Evolutionary conservation across 2,797 vertebrate species (phyloP).

Genomic region (Sphenodon punctatus): DNA sequence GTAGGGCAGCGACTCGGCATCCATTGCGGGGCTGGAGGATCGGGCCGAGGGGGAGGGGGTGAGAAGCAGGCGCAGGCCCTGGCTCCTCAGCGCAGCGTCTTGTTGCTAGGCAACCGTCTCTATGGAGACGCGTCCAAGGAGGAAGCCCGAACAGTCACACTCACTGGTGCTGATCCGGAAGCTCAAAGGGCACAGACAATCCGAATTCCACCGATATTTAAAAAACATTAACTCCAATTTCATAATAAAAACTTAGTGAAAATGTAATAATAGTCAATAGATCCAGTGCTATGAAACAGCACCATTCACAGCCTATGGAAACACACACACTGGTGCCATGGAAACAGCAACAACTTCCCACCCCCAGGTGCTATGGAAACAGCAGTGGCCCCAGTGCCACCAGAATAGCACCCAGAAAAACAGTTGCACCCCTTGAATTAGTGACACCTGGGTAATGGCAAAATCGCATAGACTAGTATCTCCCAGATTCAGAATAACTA

Average conservation of each 20-base stretch:
- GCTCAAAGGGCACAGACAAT: too few relatives aligned
- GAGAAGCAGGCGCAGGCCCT: neutral
- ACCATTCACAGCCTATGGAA: too few relatives aligned
- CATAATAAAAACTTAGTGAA: too few relatives aligned
- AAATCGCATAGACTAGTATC: neutral
- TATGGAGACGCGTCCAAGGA: conserved; percentile 1
- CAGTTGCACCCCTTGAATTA: too few relatives aligned
- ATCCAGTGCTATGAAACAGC: too few relatives aligned
- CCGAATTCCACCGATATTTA: too few relatives aligned
- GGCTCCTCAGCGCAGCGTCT: neutral
- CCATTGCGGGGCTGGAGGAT: conserved; percentile 75
- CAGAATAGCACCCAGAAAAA: too few relatives aligned
- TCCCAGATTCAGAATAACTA: neutral
- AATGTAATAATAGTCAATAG: too few relatives aligned
- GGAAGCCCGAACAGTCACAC: too few relatives aligned
- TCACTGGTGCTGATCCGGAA: too few relatives aligned
- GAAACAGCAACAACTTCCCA: neutral
- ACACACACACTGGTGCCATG: neutral
- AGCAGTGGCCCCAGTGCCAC: too few relatives aligned
- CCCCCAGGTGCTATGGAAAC: neutral
- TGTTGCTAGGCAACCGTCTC: conserved; percentile 53
- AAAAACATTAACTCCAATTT: too few relatives aligned
- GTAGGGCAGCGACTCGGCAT: conserved; percentile 72
- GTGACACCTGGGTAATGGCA: neutral
- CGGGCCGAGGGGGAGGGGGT: neutral